A percentile compares a stretch with the other conserved stretches of the same genome.
These are phyloP conservation scores for Eulemur coronatus DNA, from an alignment of 2,797 vertebrate genomes.

Conservation along the genomic window DNA sequence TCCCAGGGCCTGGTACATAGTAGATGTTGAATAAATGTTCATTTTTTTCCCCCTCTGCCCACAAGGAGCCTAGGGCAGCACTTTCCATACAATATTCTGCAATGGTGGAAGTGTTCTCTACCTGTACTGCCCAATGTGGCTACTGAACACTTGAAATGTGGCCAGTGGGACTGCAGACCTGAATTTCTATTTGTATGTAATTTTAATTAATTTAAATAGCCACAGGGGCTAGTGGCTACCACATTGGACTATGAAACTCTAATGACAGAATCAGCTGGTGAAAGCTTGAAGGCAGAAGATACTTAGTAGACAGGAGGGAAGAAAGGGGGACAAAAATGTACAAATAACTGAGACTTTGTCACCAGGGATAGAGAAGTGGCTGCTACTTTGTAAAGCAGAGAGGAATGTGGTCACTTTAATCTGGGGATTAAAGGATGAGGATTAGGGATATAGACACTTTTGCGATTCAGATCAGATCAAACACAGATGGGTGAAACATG, in stretches of 20 bases:
- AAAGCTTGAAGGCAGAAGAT: not conserved
- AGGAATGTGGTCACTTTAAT: not conserved
- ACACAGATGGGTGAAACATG: not conserved
- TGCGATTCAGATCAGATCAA: not conserved
- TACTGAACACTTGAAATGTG: not conserved
- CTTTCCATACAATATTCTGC: not conserved
- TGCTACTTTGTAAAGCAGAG: not conserved
- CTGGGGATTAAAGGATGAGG: slow-evolving; percentile 4
- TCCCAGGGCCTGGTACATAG: not conserved
- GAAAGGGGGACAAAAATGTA: not conserved
- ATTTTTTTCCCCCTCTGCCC: not conserved
- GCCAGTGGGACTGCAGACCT: not conserved
- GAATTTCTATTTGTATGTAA: not conserved
- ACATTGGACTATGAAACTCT: not conserved
- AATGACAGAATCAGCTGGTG: not conserved
- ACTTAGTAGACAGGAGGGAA: not conserved
- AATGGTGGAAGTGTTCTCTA: not conserved
- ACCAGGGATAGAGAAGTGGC: not conserved
- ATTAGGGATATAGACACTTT: slow-evolving; percentile 36
- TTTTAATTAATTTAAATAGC: not conserved
- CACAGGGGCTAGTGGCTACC: not conserved
- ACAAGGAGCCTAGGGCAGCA: not conserved
- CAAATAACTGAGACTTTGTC: not conserved
- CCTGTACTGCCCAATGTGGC: not conserved
- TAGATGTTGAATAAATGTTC: not conserved